These are phyloP conservation scores for Neotoma lepida DNA, from an alignment of 2,113 vertebrate species.

Conservation along the genomic window DNA sequence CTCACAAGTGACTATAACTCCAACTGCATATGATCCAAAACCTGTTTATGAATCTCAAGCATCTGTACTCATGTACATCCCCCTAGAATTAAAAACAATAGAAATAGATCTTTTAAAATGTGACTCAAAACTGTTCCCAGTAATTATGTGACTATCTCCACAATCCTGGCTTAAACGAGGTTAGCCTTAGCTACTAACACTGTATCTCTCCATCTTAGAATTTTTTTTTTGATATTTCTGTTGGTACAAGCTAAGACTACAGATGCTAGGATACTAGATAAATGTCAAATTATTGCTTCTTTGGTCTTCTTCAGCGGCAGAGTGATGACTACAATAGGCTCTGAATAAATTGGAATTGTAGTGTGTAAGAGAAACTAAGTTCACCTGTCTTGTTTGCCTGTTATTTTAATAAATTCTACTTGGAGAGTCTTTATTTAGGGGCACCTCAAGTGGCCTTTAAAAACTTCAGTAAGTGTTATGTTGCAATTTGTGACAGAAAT, in stretches of 20 bases:
- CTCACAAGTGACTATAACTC: background rate
- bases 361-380: background rate
- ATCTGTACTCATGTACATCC: too few species aligned
- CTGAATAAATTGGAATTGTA: background rate
- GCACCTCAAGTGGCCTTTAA: background rate
- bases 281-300: background rate
- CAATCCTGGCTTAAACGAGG: background rate
- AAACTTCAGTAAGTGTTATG: constrained; percentile 19
- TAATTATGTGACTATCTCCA: background rate
- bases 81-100: background rate
- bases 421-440: background rate
- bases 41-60: background rate
- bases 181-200: background rate
- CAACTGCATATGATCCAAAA: background rate
- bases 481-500: constrained; percentile 29
- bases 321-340: background rate
- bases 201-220: background rate
- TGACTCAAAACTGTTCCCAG: background rate
- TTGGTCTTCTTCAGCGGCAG: background rate
- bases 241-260: background rate
- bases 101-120: background rate
- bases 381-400: background rate
- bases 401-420: constrained; percentile 38
- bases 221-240: background rate
- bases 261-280: background rate